Base-by-base conservation (phyloP, 2,888 invertebrate species). In the Brenthis daphne region DNA sequence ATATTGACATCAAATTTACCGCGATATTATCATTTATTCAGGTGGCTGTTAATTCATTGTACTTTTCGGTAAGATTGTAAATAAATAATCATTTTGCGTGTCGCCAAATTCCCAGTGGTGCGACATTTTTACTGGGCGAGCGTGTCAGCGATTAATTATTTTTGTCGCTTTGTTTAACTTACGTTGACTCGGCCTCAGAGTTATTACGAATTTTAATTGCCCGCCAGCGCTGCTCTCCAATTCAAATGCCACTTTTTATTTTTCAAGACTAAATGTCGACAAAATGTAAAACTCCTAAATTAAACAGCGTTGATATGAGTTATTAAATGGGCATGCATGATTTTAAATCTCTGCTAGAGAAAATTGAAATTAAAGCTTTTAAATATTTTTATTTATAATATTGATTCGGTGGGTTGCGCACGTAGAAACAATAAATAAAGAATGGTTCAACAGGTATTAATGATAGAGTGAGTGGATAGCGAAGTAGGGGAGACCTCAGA, bases 1-100 rank as follows among this genome's bases (percentile, higher is more conserved):
- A 92, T 92, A 92, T 92, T 92, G 92, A 92, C 92, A 92, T 92
- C 89, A 91, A 92, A 91, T 92, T 92, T 88, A 88, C 91, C 90
- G 88, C 91, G 89, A 91, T 90, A 87, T 85, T 92, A 92, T 92
- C 92, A 91, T 90, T 92, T 90, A 92, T 92, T 92, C 90, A 91
- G 88, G 89, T 88, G 84, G 85, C 83, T 84, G 87, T 90, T 86
- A 83, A 86, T 84, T 85, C 84, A 87, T 87, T 88, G 86, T 86
- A 83, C 84, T 88, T 87, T 89, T 86, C 79, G 83, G 84, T 83
- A 80, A 78, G 82, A 82, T 81, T 75, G 73, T 73, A 74, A 72
- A 77, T 80, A 79, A 83, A 81, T 82, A 80, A 71, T 66, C 51
- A 81, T 81, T 83, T 81, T 72, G 77, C 80, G 78, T 77, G 80